Evolutionary conservation across 2,888 invertebrate species (phyloP).

Genomic region (Cephalotes varians): DNA sequence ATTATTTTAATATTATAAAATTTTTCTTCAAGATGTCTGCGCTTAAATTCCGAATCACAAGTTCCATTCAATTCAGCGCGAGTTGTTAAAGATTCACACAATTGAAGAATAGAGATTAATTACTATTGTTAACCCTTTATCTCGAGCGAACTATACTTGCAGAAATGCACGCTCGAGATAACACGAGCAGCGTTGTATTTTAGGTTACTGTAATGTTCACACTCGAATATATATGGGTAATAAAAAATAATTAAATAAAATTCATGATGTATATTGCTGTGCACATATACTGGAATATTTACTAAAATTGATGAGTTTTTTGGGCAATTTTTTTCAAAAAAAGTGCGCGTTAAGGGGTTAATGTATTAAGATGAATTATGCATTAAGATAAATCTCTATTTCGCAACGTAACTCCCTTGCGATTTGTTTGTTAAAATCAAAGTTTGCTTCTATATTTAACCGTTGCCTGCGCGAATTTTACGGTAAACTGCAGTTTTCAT

Average conservation of each 20-base stretch:
- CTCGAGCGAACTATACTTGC: no score
- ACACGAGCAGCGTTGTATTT: no score
- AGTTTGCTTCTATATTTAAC: neutral
- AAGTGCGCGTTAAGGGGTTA: neutral
- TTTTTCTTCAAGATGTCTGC: neutral
- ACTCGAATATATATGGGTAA: no score
- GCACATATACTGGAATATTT: no score
- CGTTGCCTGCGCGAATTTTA: neutral
- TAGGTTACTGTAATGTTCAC: no score
- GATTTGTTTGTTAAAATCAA: neutral
- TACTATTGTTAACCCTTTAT: neutral
- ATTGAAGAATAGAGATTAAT: neutral
- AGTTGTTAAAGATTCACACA: neutral
- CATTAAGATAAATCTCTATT: no score
- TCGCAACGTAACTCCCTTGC: constrained; percentile 1
- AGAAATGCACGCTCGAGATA: no score
- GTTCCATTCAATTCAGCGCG: neutral
- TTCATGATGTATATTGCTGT: no score
- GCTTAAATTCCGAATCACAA: no score
- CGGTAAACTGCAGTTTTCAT: constrained; percentile 14
- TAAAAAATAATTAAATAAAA: no score
- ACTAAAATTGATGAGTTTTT: no score
- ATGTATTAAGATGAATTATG: neutral
- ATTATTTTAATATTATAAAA: neutral
- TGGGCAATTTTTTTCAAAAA: no score